Evolutionary conservation across 2,113 vertebrate genomes (phyloP).

Genomic region (Diadophis punctatus): DNA sequence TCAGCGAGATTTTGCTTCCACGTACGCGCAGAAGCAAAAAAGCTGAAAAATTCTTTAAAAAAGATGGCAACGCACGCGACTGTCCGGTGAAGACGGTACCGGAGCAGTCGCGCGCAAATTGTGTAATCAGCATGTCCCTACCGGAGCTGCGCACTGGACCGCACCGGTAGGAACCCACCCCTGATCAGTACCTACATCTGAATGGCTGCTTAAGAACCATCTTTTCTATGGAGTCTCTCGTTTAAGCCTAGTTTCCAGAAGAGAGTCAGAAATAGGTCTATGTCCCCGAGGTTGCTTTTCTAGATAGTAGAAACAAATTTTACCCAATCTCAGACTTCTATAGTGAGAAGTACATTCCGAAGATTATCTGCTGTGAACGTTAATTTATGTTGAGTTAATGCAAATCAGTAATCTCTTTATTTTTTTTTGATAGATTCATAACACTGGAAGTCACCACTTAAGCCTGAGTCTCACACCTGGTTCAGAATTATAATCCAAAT

Average conservation of each 20-base stretch:
- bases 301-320: not conserved
- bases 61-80: too few relatives aligned
- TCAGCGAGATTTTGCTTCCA: too few relatives aligned
- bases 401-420: too few relatives aligned
- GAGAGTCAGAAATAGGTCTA: not conserved
- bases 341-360: not conserved
- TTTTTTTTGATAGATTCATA: not conserved
- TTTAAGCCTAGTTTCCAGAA: not conserved
- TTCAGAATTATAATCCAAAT: not conserved
- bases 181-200: too few relatives aligned
- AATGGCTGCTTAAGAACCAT: not conserved
- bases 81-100: too few relatives aligned
- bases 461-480: not conserved
- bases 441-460: not conserved
- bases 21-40: too few relatives aligned
- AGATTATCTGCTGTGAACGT: not conserved
- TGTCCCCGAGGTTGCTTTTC: not conserved
- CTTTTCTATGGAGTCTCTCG: not conserved
- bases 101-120: too few relatives aligned
- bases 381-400: too few relatives aligned
- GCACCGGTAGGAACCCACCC: too few relatives aligned
- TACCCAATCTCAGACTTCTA: not conserved
- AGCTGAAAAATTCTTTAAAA: too few relatives aligned
- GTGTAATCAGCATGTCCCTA: too few relatives aligned
- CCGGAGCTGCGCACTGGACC: too few relatives aligned